Conservation (phyloP, 1,140 invertebrate genomes). For the Drosophila grimshawi region DNA sequence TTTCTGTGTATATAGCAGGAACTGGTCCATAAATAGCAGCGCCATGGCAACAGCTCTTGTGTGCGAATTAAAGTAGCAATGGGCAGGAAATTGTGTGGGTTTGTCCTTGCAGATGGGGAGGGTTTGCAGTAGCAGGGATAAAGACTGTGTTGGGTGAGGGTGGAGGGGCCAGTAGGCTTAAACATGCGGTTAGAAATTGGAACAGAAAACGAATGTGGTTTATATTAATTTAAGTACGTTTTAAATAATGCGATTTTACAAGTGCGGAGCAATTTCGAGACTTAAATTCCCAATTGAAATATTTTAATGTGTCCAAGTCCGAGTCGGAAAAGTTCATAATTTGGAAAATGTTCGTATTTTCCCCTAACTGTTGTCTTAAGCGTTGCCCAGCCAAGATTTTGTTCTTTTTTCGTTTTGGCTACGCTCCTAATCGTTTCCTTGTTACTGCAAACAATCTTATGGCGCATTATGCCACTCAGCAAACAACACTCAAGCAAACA, state of each 20-base stretch:
- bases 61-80: slow-evolving; percentile 71
- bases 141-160: background rate
- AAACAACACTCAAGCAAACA: slow-evolving; percentile 38
- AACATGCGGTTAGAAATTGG: slow-evolving; percentile 48
- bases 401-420: slow-evolving; percentile 1
- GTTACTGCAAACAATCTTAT: slow-evolving; percentile 12
- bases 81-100: slow-evolving; percentile 70
- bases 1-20: slow-evolving; percentile 59
- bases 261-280: slow-evolving; percentile 16
- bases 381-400: background rate
- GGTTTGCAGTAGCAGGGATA: background rate
- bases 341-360: background rate
- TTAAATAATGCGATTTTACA: slow-evolving; percentile 46
- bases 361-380: slow-evolving; percentile 1
- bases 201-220: slow-evolving; percentile 62
- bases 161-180: slow-evolving; percentile 1
- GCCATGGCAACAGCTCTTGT: slow-evolving; percentile 60
- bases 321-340: background rate
- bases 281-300: slow-evolving; percentile 20
- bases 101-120: background rate
- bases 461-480: slow-evolving; percentile 47
- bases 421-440: slow-evolving; percentile 13
- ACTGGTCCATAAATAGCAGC: slow-evolving; percentile 76
- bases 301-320: slow-evolving; percentile 2
- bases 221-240: slow-evolving; percentile 64